A percentile compares a stretch with the other conserved stretches of the same genome.
phyloP scores from a whole-genome alignment of 2,113 vertebrate genomes.

The Thamnaconus septentrionalis region DNA sequence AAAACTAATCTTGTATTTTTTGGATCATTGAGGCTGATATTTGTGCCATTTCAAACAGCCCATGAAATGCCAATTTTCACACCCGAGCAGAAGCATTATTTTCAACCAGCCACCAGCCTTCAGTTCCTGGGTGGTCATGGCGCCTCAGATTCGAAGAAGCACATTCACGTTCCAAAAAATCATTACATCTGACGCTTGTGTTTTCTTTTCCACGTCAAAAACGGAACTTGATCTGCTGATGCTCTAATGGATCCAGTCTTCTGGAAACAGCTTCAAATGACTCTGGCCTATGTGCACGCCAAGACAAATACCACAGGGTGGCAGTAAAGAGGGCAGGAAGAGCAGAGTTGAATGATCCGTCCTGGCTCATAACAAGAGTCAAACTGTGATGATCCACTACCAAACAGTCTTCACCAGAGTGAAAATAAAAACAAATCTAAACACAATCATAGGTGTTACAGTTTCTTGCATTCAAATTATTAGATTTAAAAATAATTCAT shows the following conservation, averaged over 20 bases:
- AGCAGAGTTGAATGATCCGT: neutral
- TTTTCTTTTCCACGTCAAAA: neutral
- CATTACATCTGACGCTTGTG: neutral
- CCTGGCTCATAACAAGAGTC: no score
- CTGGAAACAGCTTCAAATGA: neutral
- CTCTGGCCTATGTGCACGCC: neutral
- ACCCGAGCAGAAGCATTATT: neutral
- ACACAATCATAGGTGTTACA: no score
- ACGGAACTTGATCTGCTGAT: neutral
- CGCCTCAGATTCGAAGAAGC: slow-evolving; percentile 1
- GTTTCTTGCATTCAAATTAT: no score
- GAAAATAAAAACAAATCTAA: no score
- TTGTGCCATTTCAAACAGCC: neutral
- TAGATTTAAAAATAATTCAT: no score
- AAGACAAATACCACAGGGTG: neutral
- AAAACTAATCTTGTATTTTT: neutral
- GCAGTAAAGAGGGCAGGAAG: neutral
- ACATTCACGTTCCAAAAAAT: slow-evolving; percentile 3
- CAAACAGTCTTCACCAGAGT: no score
- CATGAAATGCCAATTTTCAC: neutral
- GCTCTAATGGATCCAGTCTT: neutral
- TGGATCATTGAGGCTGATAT: neutral
- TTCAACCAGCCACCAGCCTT: neutral
- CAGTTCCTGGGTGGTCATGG: slow-evolving; percentile 6
- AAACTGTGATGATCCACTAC: no score